Conservation (phyloP, 1,140 invertebrate species). For the Atta cephalotes region DNA sequence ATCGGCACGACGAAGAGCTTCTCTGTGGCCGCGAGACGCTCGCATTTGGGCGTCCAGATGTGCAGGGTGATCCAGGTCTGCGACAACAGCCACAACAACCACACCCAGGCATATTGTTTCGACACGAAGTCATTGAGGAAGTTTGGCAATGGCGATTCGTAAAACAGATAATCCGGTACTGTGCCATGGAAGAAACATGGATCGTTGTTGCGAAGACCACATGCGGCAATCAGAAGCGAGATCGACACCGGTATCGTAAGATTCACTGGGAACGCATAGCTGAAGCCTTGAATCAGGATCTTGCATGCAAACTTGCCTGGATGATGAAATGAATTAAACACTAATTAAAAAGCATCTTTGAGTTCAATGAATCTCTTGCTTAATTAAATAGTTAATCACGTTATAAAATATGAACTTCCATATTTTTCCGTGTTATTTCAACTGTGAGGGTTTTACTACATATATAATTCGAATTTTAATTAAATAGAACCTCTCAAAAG, state of each 20-base stretch:
- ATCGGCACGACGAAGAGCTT: conserved; percentile 98
- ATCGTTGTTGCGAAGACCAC: conserved; percentile 94
- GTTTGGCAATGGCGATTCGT: conserved; percentile 93
- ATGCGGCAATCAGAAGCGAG: conserved; percentile 95
- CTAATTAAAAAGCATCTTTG: neutral
- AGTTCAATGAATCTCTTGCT: neutral
- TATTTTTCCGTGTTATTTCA: no score
- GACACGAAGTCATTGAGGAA: conserved; percentile 94
- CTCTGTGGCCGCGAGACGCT: conserved; percentile 97
- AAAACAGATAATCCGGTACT: conserved; percentile 96
- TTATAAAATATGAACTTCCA: no score
- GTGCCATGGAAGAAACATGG: conserved; percentile 95
- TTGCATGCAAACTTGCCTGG: conserved; percentile 97
- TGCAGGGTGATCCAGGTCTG: conserved; percentile 98
- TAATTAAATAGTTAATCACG: neutral
- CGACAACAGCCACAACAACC: conserved; percentile 97
- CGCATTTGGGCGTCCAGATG: conserved; percentile 98
- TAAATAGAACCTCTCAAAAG: no score
- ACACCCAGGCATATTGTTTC: conserved; percentile 96
- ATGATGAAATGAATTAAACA: neutral
- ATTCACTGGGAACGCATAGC: conserved; percentile 97
- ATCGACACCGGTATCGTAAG: conserved; percentile 96
- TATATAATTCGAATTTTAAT: no score
- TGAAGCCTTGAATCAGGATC: conserved; percentile 98
- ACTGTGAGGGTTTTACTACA: no score